These are phyloP conservation scores for Aplochiton taeniatus DNA, from an alignment of 2,797 vertebrate species.

Conservation along the genomic window DNA sequence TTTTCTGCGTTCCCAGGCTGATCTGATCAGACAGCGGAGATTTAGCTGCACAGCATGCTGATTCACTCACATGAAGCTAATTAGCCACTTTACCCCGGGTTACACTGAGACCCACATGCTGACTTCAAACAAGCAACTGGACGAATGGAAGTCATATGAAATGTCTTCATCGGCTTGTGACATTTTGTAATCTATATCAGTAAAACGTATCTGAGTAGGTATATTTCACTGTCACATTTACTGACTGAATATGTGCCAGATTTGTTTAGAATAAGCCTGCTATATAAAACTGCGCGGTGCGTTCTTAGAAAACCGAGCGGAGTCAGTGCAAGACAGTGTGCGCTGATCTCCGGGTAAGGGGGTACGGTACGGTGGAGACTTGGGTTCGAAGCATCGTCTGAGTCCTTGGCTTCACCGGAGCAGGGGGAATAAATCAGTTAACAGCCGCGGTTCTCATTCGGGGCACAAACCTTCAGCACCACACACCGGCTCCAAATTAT, in stretches of 20 bases:
- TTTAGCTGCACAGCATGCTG: conserved; percentile 45
- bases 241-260: no score
- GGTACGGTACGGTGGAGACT: neutral
- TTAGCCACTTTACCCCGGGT: conserved; percentile 20
- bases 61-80: conserved; percentile 44
- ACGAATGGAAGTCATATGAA: neutral
- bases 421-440: conserved; percentile 55
- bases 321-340: no score
- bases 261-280: no score
- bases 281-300: no score
- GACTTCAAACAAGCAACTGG: no score
- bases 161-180: neutral
- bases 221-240: no score
- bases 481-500: conserved; percentile 47
- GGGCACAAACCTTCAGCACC: conserved; percentile 46
- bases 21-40: conserved; percentile 64
- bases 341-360: no score
- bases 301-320: no score
- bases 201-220: no score
- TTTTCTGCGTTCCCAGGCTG: conserved; percentile 41
- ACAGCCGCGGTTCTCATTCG: conserved; percentile 42
- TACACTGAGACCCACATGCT: neutral
- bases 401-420: conserved; percentile 28
- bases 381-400: neutral
- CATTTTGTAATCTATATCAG: no score